Conservation (phyloP, 2,113 vertebrate genomes). For the Psammodynastes pulverulentus region DNA sequence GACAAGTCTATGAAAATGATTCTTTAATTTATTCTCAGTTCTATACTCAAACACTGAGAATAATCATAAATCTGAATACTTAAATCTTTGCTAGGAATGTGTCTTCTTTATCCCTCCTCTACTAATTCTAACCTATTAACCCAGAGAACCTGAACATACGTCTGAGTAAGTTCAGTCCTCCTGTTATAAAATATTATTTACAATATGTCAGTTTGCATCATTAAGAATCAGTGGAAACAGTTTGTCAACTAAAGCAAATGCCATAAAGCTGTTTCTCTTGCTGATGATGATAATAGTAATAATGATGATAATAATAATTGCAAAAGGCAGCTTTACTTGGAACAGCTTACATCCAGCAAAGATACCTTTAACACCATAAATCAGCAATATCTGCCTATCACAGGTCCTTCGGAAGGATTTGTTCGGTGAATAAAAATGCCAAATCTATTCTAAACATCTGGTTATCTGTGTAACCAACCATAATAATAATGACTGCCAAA, state of each 20-base stretch:
- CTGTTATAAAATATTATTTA: not conserved
- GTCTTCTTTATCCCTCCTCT: not conserved
- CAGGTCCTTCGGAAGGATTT: not conserved
- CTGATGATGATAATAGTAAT: not conserved
- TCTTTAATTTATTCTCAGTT: not conserved
- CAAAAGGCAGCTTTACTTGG: not conserved
- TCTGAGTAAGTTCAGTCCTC: not conserved
- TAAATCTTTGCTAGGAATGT: not conserved
- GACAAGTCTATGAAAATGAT: not conserved
- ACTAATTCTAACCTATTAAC: not conserved
- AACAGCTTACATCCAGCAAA: not conserved
- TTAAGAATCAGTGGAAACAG: not conserved
- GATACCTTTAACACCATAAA: not conserved
- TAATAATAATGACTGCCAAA: not conserved
- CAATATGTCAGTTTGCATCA: not conserved
- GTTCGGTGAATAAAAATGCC: not conserved
- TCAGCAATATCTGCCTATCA: not conserved
- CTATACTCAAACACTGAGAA: not conserved
- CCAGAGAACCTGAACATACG: not conserved
- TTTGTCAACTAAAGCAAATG: not conserved
- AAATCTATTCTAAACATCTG: not conserved
- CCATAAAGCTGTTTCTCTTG: not conserved
- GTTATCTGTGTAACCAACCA: not conserved
- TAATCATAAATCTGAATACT: not conserved
- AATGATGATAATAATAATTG: not conserved